Percentiles rank a stretch among this genome's conserved stretches.
Evolutionary conservation across 2,113 vertebrate species (phyloP).

Genomic region (Ahaetulla prasina): DNA sequence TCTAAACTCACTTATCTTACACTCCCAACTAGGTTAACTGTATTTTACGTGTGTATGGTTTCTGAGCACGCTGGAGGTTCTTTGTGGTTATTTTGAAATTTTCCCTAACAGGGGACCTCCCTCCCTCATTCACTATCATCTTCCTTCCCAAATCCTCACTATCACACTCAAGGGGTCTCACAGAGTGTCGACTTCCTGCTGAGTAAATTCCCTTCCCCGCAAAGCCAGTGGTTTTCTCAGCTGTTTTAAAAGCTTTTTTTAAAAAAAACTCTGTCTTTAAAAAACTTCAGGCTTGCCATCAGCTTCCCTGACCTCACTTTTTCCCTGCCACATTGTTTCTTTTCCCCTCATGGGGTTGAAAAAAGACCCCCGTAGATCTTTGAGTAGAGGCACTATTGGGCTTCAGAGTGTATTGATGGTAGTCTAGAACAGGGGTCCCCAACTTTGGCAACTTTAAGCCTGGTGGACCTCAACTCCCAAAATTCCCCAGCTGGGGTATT

Average conservation of each 20-base stretch:
- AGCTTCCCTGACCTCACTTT: not conserved
- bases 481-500: too few relatives aligned
- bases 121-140: not conserved
- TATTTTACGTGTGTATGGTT: not conserved
- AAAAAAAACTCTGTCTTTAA: too few relatives aligned
- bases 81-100: not conserved
- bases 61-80: not conserved
- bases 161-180: not conserved
- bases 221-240: not conserved
- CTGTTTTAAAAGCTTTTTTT: not conserved
- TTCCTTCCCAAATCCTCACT: not conserved
- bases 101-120: not conserved
- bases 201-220: not conserved
- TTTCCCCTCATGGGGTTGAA: not conserved
- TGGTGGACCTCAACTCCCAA: too few relatives aligned
- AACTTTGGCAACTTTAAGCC: not conserved
- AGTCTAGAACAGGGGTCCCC: not conserved
- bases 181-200: not conserved
- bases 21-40: not conserved
- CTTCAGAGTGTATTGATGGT: not conserved
- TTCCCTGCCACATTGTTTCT: not conserved
- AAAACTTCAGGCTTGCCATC: not conserved
- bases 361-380: not conserved
- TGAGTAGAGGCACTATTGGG: not conserved
- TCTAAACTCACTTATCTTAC: not conserved